phyloP scores from a whole-genome alignment of 2,888 invertebrate species.

The Heliconius hortense region DNA sequence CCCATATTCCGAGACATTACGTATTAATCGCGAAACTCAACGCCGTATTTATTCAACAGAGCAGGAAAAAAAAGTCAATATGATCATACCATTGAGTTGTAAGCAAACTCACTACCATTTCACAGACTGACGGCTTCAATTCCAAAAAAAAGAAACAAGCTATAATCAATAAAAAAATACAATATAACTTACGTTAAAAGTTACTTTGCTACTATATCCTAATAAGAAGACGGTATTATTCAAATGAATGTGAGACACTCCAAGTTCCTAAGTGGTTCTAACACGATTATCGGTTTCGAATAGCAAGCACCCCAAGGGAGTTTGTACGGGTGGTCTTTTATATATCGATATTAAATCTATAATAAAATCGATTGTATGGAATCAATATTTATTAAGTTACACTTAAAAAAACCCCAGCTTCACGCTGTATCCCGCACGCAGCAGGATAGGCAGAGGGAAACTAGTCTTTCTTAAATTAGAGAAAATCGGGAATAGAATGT shows the following conservation, averaged over 20 bases:
- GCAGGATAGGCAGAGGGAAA: not conserved
- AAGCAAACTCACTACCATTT: not conserved
- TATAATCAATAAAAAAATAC: not conserved
- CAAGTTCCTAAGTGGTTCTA: slow-evolving; percentile 21
- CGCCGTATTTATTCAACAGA: not conserved
- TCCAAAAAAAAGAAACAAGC: not conserved
- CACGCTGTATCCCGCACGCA: no score
- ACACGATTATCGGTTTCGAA: slow-evolving; percentile 33
- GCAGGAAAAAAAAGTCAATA: not conserved
- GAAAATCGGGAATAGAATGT: no score
- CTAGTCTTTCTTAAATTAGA: not conserved
- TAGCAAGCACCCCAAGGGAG: slow-evolving; percentile 32
- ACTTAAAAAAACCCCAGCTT: not conserved
- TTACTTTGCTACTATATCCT: slow-evolving; percentile 24
- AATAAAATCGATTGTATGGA: not conserved
- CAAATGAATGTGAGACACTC: slow-evolving; percentile 28
- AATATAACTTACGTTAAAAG: not conserved
- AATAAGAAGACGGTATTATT: slow-evolving; percentile 27
- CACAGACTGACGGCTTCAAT: not conserved
- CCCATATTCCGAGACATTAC: not conserved
- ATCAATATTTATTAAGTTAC: not conserved
- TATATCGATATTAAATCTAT: slow-evolving; percentile 4
- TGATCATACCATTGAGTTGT: not conserved
- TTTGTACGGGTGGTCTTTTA: slow-evolving; percentile 26
- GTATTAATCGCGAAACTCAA: not conserved